A percentile compares a stretch with the other conserved stretches of the same genome.
phyloP scores from a whole-genome alignment of 2,797 vertebrate genomes.

The Helostoma temminkii region DNA sequence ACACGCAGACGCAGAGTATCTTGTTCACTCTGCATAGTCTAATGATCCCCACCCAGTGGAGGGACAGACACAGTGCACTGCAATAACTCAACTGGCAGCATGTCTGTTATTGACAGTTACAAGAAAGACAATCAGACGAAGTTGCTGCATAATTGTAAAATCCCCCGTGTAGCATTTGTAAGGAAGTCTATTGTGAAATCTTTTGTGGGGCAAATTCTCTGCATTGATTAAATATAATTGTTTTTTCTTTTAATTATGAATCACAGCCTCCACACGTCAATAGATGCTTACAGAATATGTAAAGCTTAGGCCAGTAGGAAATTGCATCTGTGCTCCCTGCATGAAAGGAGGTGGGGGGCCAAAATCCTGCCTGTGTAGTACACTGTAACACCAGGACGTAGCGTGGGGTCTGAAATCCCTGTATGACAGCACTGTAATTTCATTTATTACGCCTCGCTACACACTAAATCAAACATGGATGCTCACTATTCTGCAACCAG shows the following conservation, averaged over 20 bases:
- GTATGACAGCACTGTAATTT: conserved; percentile 71
- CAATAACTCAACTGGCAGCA: conserved; percentile 25
- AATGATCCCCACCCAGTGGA: conserved; percentile 69
- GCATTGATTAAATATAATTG: conserved; percentile 23
- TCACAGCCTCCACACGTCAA: conserved; percentile 45
- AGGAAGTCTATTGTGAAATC: conserved; percentile 29
- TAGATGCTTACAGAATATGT: conserved; percentile 56
- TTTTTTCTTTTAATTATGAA: conserved; percentile 50
- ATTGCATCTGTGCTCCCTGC: conserved; percentile 43
- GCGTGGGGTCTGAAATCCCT: conserved; percentile 47
- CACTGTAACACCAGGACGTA: conserved; percentile 43
- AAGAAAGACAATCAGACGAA: conserved; percentile 15
- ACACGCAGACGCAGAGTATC: conserved; percentile 22
- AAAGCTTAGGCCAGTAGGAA: conserved; percentile 38
- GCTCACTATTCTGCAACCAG: conserved; percentile 44
- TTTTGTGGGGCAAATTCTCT: conserved; percentile 18
- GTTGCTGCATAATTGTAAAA: not conserved
- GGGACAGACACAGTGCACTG: not conserved
- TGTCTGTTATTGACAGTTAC: not conserved
- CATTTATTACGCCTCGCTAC: conserved; percentile 68
- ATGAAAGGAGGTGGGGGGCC: not conserved
- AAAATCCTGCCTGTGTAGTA: conserved; percentile 24
- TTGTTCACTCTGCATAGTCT: conserved; percentile 10
- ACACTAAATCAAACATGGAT: conserved; percentile 71
- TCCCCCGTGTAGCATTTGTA: conserved; percentile 5